These are phyloP conservation scores for Parochlus steinenii DNA, from an alignment of 2,888 invertebrate species.

Conservation along the genomic window DNA sequence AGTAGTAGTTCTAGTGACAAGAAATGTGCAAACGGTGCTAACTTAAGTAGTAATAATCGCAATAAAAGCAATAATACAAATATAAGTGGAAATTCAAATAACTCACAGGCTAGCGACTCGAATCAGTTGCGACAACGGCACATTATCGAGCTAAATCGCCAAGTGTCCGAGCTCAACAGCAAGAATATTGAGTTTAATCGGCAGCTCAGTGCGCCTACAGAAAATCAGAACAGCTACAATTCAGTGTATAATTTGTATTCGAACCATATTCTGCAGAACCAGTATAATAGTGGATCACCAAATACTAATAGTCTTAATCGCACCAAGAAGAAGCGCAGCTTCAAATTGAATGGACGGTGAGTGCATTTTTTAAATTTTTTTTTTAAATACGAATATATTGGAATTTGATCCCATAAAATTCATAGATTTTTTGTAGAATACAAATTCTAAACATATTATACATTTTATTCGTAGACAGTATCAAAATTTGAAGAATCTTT, in stretches of 20 bases:
- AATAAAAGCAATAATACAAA: conserved; percentile 13
- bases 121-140: conserved; percentile 11
- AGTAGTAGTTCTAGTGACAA: conserved; percentile 11
- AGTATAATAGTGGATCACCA: conserved; percentile 15
- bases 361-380: conserved; percentile 1
- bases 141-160: conserved; percentile 12
- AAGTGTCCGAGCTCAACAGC: conserved; percentile 12
- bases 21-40: conserved; percentile 13
- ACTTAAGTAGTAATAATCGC: conserved; percentile 12
- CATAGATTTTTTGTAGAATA: too few relatives aligned
- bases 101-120: not conserved
- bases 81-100: conserved; percentile 11
- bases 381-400: too few relatives aligned
- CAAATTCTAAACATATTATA: too few relatives aligned
- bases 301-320: conserved; percentile 18
- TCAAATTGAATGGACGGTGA: conserved; percentile 20
- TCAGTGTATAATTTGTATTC: conserved; percentile 13
- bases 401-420: too few relatives aligned
- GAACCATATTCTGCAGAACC: conserved; percentile 12
- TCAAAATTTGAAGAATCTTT: too few relatives aligned
- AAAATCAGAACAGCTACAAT: conserved; percentile 16
- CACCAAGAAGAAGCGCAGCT: conserved; percentile 18
- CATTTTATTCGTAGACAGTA: too few relatives aligned
- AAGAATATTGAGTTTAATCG: conserved; percentile 29
- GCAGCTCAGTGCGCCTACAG: conserved; percentile 30